phyloP scores from a whole-genome alignment of 2,113 vertebrate species.

The Bagarius yarrelli region DNA sequence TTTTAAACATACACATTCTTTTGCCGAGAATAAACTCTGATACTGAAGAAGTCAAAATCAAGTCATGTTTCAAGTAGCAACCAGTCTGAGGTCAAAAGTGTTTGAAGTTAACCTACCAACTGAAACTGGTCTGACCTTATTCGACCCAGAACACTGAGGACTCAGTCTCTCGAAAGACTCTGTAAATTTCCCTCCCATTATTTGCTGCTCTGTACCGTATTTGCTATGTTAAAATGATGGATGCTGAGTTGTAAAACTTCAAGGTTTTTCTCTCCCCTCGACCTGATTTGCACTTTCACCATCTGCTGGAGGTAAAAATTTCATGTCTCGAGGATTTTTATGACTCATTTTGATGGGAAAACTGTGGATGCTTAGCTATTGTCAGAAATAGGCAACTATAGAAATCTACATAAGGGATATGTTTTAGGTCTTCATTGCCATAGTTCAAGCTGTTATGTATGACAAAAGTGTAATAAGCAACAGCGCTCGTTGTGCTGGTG shows the following conservation, averaged over 20 bases:
- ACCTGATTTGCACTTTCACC: conserved; percentile 6
- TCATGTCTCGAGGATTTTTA: background rate
- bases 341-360: background rate
- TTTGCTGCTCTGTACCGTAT: conserved; percentile 41
- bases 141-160: background rate
- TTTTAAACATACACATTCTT: too few relatives aligned
- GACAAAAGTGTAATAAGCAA: too few relatives aligned
- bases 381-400: background rate
- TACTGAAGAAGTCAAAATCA: background rate
- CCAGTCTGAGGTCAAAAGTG: background rate
- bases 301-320: conserved; percentile 21
- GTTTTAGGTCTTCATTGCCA: too few relatives aligned
- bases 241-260: conserved; percentile 35
- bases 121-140: background rate
- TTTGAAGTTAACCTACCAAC: background rate
- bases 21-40: too few relatives aligned
- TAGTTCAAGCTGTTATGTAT: too few relatives aligned
- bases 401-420: background rate
- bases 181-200: conserved; percentile 36
- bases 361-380: background rate
- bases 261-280: conserved; percentile 20
- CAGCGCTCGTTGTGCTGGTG: too few relatives aligned
- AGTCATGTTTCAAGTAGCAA: background rate
- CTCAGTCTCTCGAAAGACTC: conserved; percentile 4
- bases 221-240: conserved; percentile 51